Evolutionary conservation across 2,888 invertebrate species (phyloP).

Genomic region (Calliopum simillimum): DNA sequence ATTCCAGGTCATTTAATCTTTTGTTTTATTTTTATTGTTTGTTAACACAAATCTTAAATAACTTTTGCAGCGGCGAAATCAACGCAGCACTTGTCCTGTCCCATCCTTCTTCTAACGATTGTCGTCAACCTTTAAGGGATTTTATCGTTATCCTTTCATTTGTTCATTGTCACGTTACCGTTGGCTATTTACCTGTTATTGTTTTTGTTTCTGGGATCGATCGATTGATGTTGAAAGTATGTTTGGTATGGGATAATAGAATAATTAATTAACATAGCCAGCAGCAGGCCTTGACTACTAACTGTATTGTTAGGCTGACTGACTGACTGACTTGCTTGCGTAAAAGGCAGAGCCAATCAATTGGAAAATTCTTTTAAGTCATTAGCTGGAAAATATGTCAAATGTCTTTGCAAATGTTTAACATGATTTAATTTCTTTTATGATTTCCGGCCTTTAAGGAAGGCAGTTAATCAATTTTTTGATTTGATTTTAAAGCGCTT

Average conservation of each 20-base stretch:
- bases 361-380: no score
- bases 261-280: conserved; percentile 17
- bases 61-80: not conserved
- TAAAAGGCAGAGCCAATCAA: no score
- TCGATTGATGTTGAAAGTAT: not conserved
- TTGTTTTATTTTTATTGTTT: conserved; percentile 26
- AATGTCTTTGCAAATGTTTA: no score
- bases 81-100: not conserved
- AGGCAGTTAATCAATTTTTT: no score
- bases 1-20: conserved; percentile 23
- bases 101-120: not conserved
- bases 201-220: not conserved
- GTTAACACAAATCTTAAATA: conserved; percentile 21
- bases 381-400: no score
- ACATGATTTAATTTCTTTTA: no score
- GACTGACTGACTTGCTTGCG: no score
- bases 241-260: not conserved
- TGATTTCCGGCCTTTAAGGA: no score
- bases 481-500: no score
- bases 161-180: not conserved
- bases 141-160: not conserved
- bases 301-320: no score
- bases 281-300: no score
- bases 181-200: not conserved
- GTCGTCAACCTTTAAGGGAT: not conserved